Base-by-base conservation (phyloP, 2,797 vertebrate genomes). In the Momotus momota region DNA sequence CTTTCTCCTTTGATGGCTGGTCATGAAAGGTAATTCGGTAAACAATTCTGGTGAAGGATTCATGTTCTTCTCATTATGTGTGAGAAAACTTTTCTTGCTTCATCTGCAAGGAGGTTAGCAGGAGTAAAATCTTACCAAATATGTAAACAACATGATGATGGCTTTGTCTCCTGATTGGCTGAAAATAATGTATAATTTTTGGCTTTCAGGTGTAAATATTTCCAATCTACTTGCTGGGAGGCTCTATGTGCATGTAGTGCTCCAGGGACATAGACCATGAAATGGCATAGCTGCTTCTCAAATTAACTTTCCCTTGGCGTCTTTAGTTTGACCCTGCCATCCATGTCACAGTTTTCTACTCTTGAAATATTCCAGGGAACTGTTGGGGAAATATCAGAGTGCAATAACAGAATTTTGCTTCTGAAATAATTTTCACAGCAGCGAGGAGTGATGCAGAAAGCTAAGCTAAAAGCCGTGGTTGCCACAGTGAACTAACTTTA, bases 31-130 rank as follows among this genome's bases (percentile, higher is more conserved):
- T 40, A 87, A 93, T 87, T 88, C 67, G 49, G 55, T 75, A 90
- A 93, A 88, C 71, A 94, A 94, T 89, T 91, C 46, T 91, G 54
- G 43, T 69, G 86, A 69, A 82, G 29, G 72, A 82, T 92, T 94
- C 10, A 1, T 13, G 14, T 43, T 77, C 5, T 65, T 78, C 10
- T 77, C 52, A 8, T 93, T 71, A 14, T 26, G 26, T 7, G 5
- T 14, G 23, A 95, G 57, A 95, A 90, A 85, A 92, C 51, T 77
- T 29, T 86, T 93, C 79, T 51, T 49, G 20, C 71, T 93, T 79
- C 46, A 54, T 26, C 43, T 89, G 9, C 41, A 80, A 90, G 29
- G 60, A 81, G 48, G 87, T 72, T n/a, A 86, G 5, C 18, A 54
- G 2, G 16, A 14, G 14, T 78, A 74, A 73, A 81, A 85, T 51